Percentiles rank a stretch among this genome's conserved stretches.
Evolutionary conservation across 2,888 invertebrate genomes (phyloP).

Genomic region (Stenodera caucasica): DNA sequence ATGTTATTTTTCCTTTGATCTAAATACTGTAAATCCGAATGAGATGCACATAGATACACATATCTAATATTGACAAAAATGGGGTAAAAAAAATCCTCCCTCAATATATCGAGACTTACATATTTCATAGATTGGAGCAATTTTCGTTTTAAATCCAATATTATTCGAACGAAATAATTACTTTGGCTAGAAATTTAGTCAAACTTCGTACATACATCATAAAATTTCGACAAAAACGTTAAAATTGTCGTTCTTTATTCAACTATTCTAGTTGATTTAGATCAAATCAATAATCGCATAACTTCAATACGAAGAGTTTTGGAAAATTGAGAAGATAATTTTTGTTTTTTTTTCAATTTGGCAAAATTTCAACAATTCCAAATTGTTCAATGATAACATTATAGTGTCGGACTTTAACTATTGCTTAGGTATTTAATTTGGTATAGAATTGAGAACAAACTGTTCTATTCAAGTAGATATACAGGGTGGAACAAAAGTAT

Average conservation of each 20-base stretch:
- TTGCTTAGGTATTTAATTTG: constrained; percentile 5
- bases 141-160: constrained; percentile 26
- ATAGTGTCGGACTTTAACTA: background rate
- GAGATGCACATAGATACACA: background rate
- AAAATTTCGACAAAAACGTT: no score
- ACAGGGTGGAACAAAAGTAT: no score
- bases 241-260: background rate
- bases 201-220: constrained; percentile 19
- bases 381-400: background rate
- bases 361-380: constrained; percentile 7
- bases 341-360: no score
- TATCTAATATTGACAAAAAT: constrained; percentile 5
- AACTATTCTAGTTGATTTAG: no score
- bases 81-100: background rate
- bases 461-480: background rate
- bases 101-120: background rate
- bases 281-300: no score
- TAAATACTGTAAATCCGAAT: background rate
- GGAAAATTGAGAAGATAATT: no score
- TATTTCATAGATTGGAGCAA: constrained; percentile 11
- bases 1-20: background rate
- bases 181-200: constrained; percentile 23
- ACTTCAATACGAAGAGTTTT: no score
- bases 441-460: constrained; percentile 4
- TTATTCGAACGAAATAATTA: constrained; percentile 26